Percentiles rank a stretch among this genome's conserved stretches.
Evolutionary conservation across 2,797 vertebrate species (phyloP).

Genomic region (Lophotriccus pileatus): DNA sequence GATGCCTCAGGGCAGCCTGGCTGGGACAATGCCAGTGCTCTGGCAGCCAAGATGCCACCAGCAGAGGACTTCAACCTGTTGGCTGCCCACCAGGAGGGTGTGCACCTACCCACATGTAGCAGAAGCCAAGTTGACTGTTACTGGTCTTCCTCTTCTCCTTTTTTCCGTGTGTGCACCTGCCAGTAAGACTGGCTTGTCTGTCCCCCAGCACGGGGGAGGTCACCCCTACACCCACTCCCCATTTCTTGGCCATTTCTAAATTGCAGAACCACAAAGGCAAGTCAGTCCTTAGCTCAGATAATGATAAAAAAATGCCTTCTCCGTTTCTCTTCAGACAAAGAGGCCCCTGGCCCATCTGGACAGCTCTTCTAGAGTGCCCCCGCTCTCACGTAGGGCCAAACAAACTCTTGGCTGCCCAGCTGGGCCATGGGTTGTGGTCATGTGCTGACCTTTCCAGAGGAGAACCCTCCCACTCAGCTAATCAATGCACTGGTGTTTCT

Average conservation of each 20-base stretch:
- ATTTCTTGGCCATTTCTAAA: not conserved
- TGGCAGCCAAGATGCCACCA: not conserved
- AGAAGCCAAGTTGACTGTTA: not conserved
- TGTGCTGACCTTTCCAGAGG: not conserved
- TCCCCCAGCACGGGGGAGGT: accelerated
- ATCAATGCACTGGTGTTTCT: not conserved
- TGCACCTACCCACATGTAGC: not conserved
- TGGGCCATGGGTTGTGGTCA: not conserved
- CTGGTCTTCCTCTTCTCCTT: not conserved
- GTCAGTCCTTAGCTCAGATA: not conserved
- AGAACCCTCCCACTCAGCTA: not conserved
- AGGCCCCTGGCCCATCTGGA: not conserved
- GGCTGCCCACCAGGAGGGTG: not conserved
- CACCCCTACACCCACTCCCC: not conserved
- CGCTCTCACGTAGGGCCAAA: not conserved
- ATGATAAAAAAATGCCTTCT: not conserved
- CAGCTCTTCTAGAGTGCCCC: not conserved
- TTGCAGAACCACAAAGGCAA: not conserved
- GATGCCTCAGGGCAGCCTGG: not conserved
- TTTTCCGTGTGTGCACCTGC: no score
- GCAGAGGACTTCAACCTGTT: conserved; percentile 16
- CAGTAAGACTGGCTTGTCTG: accelerated
- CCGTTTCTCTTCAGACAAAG: not conserved
- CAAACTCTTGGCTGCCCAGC: not conserved
- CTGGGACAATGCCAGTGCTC: not conserved